phyloP scores from a whole-genome alignment of 2,797 vertebrate genomes.

The Clarias platycephalus region DNA sequence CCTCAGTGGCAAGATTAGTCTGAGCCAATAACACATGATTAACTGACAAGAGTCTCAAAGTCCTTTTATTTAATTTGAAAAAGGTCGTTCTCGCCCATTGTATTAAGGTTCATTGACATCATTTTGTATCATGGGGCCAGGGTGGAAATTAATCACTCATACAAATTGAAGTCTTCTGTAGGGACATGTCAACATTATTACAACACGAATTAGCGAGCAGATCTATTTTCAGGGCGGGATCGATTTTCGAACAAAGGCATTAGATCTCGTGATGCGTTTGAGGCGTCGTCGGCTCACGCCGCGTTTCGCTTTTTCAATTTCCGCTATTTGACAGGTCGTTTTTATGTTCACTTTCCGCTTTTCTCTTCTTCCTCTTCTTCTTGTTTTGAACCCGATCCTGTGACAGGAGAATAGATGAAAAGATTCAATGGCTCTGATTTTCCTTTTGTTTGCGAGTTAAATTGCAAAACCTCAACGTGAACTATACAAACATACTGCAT shows the following conservation, averaged over 20 bases:
- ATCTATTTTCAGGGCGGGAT: conserved; percentile 6
- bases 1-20: conserved; percentile 21
- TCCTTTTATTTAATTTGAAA: conserved; percentile 44
- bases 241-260: conserved; percentile 29
- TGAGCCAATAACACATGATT: conserved; percentile 40
- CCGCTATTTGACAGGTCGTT: conserved; percentile 68
- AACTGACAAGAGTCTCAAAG: conserved; percentile 34
- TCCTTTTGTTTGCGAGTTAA: conserved; percentile 34
- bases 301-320: conserved; percentile 71
- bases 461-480: background rate
- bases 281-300: background rate
- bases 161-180: conserved; percentile 33
- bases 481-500: conserved; percentile 26
- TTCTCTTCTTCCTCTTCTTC: conserved; percentile 6
- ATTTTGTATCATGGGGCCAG: conserved; percentile 31
- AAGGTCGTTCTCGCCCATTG: conserved; percentile 38
- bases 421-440: conserved; percentile 11
- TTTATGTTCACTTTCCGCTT: conserved; percentile 64
- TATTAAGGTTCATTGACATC: conserved; percentile 45
- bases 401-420: conserved; percentile 28
- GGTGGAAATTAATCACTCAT: conserved; percentile 39
- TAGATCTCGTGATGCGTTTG: conserved; percentile 3
- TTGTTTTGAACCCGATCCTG: conserved; percentile 25
- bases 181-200: conserved; percentile 34
- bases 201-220: conserved; percentile 24